Percentiles rank a stretch among this genome's conserved stretches.
Conservation (phyloP, 2,113 vertebrate genomes). For the Lamprologus ornatipinnis region DNA sequence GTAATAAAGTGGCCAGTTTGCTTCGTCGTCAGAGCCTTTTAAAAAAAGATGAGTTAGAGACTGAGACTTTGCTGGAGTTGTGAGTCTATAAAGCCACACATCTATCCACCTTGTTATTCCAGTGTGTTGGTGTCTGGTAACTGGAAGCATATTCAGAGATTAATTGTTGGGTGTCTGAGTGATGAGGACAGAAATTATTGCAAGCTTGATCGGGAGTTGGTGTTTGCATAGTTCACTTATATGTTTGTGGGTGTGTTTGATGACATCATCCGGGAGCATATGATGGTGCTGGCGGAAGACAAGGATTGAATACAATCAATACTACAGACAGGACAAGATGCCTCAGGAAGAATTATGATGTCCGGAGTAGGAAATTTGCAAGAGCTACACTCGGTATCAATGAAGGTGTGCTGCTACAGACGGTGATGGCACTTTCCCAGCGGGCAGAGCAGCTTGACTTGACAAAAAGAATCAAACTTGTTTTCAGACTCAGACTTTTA, state of each 20-base stretch:
- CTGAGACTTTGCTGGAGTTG: not conserved
- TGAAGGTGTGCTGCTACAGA: not conserved
- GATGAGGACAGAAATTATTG: not conserved
- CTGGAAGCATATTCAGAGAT: not conserved
- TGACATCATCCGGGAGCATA: not conserved
- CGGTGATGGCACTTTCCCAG: not conserved
- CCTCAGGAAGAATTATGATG: slow-evolving; percentile 1
- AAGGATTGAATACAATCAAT: not conserved
- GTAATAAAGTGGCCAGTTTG: not conserved
- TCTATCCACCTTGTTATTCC: not conserved
- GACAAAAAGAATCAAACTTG: not conserved
- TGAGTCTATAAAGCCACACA: not conserved
- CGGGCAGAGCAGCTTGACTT: not conserved
- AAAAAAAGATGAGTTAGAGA: not conserved
- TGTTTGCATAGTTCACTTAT: not conserved
- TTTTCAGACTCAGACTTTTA: not conserved
- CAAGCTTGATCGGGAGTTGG: not conserved
- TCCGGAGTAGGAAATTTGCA: not conserved
- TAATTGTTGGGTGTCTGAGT: not conserved
- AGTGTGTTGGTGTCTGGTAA: not conserved
- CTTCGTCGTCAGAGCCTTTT: not conserved
- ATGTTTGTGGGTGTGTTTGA: not conserved
- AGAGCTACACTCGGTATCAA: not conserved
- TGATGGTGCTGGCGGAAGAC: not conserved
- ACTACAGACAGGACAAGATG: not conserved